phyloP scores from a whole-genome alignment of 2,113 vertebrate species.

The Excalfactoria chinensis region DNA sequence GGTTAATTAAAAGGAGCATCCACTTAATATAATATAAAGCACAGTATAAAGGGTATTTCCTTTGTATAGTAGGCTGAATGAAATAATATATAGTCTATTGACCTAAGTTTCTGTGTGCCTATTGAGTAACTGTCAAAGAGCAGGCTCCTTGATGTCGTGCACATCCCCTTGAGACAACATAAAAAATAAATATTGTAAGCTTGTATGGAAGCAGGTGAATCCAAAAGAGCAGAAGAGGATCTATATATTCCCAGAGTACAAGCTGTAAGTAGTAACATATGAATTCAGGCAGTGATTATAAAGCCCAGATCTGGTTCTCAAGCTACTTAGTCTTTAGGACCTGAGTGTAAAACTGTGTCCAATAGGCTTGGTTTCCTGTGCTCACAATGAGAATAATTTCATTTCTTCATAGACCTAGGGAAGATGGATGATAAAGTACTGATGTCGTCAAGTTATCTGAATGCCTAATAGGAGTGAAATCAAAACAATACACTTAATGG shows the following conservation, averaged over 20 bases:
- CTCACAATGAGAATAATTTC: not conserved
- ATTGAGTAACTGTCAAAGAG: slow-evolving; percentile 29
- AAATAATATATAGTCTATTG: slow-evolving; percentile 21
- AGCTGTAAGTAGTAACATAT: slow-evolving; percentile 26
- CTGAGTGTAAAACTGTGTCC: not conserved
- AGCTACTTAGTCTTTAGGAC: not conserved
- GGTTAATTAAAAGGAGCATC: slow-evolving; percentile 51
- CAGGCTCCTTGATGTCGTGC: not conserved
- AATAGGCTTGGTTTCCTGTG: not conserved
- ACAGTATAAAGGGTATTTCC: slow-evolving; percentile 26
- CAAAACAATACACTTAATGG: not conserved
- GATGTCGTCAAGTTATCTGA: not conserved
- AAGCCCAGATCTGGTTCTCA: not conserved
- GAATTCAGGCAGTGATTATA: not conserved
- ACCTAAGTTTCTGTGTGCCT: not conserved
- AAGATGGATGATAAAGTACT: not conserved
- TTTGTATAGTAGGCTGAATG: slow-evolving; percentile 15
- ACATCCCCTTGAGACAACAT: not conserved
- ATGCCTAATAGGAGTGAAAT: not conserved
- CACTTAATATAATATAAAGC: slow-evolving; percentile 20
- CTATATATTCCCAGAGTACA: not conserved
- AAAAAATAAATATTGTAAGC: slow-evolving; percentile 15
- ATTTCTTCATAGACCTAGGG: not conserved
- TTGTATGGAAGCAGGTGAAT: slow-evolving; percentile 27
- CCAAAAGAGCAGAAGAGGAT: not conserved